phyloP scores from a whole-genome alignment of 1,140 invertebrate species.

The Tetragonula clypearis region DNA sequence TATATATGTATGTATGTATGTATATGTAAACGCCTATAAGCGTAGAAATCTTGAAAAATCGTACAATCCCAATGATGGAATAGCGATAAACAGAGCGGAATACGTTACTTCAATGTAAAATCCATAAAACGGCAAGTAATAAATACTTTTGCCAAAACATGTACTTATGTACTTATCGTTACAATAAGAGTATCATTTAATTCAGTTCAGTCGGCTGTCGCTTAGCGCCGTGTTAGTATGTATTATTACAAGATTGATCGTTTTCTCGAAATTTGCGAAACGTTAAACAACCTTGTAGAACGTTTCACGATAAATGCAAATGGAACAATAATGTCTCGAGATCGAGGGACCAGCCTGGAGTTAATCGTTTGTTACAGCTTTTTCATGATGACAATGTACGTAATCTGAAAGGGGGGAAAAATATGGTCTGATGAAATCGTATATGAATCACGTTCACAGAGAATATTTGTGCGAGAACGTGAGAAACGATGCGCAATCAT shows the following conservation, averaged over 20 bases:
- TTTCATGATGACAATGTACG: neutral
- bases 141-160: neutral
- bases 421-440: neutral
- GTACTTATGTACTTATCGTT: neutral
- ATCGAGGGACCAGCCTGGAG: neutral
- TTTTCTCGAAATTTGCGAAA: neutral
- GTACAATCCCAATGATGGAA: conserved; percentile 1
- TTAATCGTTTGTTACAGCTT: neutral
- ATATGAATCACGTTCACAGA: neutral
- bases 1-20: neutral
- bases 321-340: neutral
- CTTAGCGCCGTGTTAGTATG: neutral
- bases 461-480: conserved; percentile 6
- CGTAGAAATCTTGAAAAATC: conserved; percentile 7
- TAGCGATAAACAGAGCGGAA: conserved; percentile 6
- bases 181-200: conserved; percentile 1
- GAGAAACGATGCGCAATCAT: neutral
- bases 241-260: neutral
- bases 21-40: neutral
- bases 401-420: neutral
- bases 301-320: neutral
- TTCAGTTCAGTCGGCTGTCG: conserved; percentile 3
- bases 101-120: neutral
- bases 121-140: conserved; percentile 2
- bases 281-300: neutral